phyloP scores from a whole-genome alignment of 2,888 invertebrate genomes.

The Ferrisia virgata region DNA sequence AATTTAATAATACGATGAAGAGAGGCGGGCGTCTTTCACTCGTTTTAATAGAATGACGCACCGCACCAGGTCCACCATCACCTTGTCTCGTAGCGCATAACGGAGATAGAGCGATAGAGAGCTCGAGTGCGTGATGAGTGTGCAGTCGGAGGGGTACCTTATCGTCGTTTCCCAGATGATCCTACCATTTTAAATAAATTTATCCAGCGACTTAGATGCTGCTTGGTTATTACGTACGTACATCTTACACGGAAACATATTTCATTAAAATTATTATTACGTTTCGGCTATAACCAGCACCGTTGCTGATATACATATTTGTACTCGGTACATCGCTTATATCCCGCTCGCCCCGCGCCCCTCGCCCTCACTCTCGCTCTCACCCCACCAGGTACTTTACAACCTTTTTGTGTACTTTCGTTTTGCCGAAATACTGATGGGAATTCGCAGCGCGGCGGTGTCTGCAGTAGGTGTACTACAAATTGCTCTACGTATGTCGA shows the following conservation, averaged over 20 bases:
- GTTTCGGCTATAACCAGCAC: constrained; percentile 1
- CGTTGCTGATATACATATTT: not conserved
- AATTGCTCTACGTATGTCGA: too few relatives aligned
- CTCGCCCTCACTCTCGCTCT: too few relatives aligned
- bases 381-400: too few relatives aligned
- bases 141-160: constrained; percentile 18
- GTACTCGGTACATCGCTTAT: too few relatives aligned
- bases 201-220: constrained; percentile 13
- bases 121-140: constrained; percentile 21
- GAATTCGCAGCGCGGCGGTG: too few relatives aligned
- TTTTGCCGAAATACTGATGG: too few relatives aligned
- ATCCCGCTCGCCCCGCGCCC: too few relatives aligned
- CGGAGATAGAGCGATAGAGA: too few relatives aligned
- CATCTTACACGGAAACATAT: constrained; percentile 33
- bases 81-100: not conserved
- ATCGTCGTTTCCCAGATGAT: constrained; percentile 32
- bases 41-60: constrained; percentile 23
- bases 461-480: too few relatives aligned
- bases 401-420: too few relatives aligned
- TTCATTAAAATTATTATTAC: constrained; percentile 32
- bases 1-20: constrained; percentile 26
- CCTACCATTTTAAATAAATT: constrained; percentile 32
- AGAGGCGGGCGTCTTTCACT: constrained; percentile 18
- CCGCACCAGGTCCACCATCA: not conserved
- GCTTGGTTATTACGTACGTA: constrained; percentile 25